A percentile compares a stretch with the other conserved stretches of the same genome.
These are phyloP conservation scores for Acronicta aceris DNA, from an alignment of 2,888 invertebrate species.

Conservation along the genomic window DNA sequence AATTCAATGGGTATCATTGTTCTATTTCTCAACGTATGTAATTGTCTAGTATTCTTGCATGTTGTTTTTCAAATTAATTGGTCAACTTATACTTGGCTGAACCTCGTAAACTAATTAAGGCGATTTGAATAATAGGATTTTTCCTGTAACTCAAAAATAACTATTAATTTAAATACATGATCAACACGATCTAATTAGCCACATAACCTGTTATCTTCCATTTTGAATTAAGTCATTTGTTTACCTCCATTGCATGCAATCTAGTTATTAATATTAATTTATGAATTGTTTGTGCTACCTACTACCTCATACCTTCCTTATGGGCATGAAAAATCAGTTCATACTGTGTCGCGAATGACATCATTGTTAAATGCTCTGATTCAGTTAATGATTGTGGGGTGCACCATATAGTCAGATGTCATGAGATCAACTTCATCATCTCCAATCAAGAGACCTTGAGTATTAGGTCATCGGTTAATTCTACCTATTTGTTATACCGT, in stretches of 20 bases:
- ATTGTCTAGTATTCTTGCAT: constrained; percentile 1
- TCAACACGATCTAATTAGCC: constrained; percentile 35
- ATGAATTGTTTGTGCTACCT: constrained; percentile 27
- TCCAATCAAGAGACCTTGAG: constrained; percentile 36
- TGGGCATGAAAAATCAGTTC: constrained; percentile 50
- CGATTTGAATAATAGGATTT: constrained; percentile 4
- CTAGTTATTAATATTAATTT: constrained; percentile 33
- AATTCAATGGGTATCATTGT: constrained; percentile 21
- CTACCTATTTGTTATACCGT: background rate
- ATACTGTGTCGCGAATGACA: constrained; percentile 61
- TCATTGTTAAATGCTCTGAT: constrained; percentile 70
- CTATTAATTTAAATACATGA: constrained; percentile 7
- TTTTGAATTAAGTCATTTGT: constrained; percentile 38
- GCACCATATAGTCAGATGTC: constrained; percentile 58
- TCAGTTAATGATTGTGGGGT: constrained; percentile 61
- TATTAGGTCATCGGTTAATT: constrained; percentile 12
- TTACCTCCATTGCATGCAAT: constrained; percentile 22
- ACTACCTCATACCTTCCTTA: constrained; percentile 30
- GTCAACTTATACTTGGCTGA: background rate
- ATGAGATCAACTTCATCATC: constrained; percentile 56
- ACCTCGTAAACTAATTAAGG: constrained; percentile 28
- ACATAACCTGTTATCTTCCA: constrained; percentile 29
- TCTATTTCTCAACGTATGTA: constrained; percentile 4
- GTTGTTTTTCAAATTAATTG: constrained; percentile 7
- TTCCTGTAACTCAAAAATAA: constrained; percentile 32